A percentile compares a stretch with the other conserved stretches of the same genome.
These are phyloP conservation scores for Epicauta chinensis DNA, from an alignment of 1,140 invertebrate species.

Conservation along the genomic window DNA sequence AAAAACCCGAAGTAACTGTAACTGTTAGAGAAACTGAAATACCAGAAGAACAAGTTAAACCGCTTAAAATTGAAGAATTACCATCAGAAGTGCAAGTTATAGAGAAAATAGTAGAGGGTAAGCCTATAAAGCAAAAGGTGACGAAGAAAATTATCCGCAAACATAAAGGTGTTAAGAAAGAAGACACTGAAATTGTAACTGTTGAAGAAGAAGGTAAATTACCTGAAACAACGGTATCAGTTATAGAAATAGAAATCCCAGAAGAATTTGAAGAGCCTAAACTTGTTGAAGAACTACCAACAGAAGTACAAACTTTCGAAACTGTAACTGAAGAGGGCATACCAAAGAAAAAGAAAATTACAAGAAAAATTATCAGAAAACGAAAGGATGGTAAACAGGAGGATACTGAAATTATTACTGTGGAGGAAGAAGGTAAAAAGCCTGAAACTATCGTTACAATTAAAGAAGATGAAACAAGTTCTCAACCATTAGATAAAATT, in stretches of 20 bases:
- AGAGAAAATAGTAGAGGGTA: slow-evolving; percentile 33
- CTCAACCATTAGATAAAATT: no score
- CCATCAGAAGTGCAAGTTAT: slow-evolving; percentile 2
- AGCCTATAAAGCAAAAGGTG: slow-evolving; percentile 36
- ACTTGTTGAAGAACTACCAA: slow-evolving; percentile 23
- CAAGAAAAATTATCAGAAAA: slow-evolving; percentile 39
- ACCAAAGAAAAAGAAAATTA: slow-evolving; percentile 37
- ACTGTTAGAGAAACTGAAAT: slow-evolving; percentile 36
- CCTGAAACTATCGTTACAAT: slow-evolving; percentile 39
- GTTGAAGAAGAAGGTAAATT: slow-evolving; percentile 37
- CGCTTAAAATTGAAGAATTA: slow-evolving; percentile 22
- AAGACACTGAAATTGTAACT: slow-evolving; percentile 34
- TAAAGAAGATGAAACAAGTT: slow-evolving; percentile 3
- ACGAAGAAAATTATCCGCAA: slow-evolving; percentile 41
- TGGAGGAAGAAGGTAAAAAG: slow-evolving; percentile 38
- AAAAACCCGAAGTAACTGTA: slow-evolving; percentile 39
- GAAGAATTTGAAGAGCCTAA: slow-evolving; percentile 22
- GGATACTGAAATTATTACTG: slow-evolving; percentile 31
- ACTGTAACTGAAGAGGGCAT: slow-evolving; percentile 33
- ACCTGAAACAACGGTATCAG: slow-evolving; percentile 37
- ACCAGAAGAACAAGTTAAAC: slow-evolving; percentile 23
- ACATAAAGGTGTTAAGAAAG: slow-evolving; percentile 35
- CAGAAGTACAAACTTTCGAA: slow-evolving; percentile 1
- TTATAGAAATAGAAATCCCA: slow-evolving; percentile 25
- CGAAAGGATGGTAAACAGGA: slow-evolving; percentile 36